These are phyloP conservation scores for Terrapene triunguis DNA, from an alignment of 2,113 vertebrate genomes.

Conservation along the genomic window DNA sequence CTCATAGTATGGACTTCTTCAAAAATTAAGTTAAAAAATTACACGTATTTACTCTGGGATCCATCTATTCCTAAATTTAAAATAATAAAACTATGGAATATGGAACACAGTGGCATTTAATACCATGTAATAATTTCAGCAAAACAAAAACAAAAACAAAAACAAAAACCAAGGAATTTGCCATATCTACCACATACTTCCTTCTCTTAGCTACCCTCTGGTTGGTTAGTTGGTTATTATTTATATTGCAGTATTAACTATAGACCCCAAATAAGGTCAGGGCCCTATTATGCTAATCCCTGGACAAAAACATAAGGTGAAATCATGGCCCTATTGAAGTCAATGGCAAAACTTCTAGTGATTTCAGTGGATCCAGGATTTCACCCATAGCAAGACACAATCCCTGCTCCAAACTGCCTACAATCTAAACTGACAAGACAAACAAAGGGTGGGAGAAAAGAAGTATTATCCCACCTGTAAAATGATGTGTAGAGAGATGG, in stretches of 20 bases:
- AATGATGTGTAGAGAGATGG: background rate
- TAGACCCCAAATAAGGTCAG: background rate
- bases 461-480: background rate
- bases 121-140: background rate
- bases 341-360: background rate
- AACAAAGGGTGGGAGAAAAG: background rate
- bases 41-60: background rate
- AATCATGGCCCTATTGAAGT: background rate
- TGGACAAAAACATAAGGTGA: background rate
- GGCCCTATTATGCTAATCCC: background rate
- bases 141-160: no score
- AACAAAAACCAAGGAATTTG: background rate
- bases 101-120: background rate
- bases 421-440: background rate
- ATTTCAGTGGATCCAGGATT: background rate
- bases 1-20: background rate
- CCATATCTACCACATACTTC: background rate
- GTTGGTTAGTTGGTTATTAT: background rate
- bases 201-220: background rate
- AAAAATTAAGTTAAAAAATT: background rate
- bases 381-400: background rate
- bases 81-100: background rate
- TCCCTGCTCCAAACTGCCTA: background rate
- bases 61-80: background rate
- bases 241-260: background rate